Conservation (phyloP, 2,888 invertebrate genomes). For the Melitaea athalia region DNA sequence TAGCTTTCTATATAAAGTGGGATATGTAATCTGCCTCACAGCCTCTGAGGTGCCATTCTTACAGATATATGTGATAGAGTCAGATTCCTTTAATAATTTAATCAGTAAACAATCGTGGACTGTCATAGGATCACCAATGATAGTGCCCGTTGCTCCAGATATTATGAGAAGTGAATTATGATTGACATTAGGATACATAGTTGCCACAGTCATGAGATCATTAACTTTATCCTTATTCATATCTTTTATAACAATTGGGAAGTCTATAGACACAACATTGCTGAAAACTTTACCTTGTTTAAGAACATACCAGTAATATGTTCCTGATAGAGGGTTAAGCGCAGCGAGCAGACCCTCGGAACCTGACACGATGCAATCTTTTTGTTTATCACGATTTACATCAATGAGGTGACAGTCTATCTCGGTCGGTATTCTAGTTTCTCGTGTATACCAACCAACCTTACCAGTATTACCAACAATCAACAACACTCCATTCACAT, state of each 20-base stretch:
- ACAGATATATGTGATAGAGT: constrained; percentile 81
- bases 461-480: constrained; percentile 87
- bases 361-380: constrained; percentile 89
- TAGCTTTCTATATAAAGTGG: constrained; percentile 60
- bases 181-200: constrained; percentile 72
- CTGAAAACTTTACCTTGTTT: constrained; percentile 76
- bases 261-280: constrained; percentile 83
- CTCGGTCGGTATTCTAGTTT: constrained; percentile 85
- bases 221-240: constrained; percentile 86
- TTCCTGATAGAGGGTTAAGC: constrained; percentile 76
- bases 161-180: constrained; percentile 85
- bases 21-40: constrained; percentile 67
- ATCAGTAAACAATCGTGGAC: constrained; percentile 83
- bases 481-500: constrained; percentile 86
- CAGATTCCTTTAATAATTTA: constrained; percentile 80
- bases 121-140: constrained; percentile 84
- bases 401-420: constrained; percentile 89
- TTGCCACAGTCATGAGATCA: constrained; percentile 85
- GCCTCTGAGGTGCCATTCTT: constrained; percentile 82
- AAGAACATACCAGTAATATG: constrained; percentile 83
- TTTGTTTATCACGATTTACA: constrained; percentile 86
- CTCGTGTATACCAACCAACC: constrained; percentile 88
- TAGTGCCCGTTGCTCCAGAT: constrained; percentile 86
- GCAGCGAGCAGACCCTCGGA: constrained; percentile 84
- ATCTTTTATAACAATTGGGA: constrained; percentile 88